Evolutionary conservation across 2,113 vertebrate species (phyloP).

Genomic region (Rhinolophus sinicus): DNA sequence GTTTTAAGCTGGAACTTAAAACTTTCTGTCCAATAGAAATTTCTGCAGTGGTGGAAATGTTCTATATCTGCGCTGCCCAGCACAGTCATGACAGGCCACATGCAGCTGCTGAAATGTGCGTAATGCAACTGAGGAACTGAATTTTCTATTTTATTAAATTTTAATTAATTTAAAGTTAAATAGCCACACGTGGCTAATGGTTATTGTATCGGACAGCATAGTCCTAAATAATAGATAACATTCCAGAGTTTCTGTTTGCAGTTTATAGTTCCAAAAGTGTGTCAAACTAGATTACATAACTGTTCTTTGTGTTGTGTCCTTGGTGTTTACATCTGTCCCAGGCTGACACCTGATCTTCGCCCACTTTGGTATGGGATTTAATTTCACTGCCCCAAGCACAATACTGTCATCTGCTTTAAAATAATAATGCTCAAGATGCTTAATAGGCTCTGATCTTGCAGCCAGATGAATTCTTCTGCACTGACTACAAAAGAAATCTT

Average conservation of each 20-base stretch:
- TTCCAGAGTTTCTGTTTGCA: not conserved
- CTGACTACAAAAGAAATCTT: constrained; percentile 41
- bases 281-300: not conserved
- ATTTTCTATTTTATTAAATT: constrained; percentile 2
- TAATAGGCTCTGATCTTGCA: constrained; percentile 53
- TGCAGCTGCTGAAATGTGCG: not conserved
- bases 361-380: constrained; percentile 56
- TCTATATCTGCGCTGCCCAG: rapidly evolving
- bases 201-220: not conserved
- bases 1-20: not conserved
- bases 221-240: not conserved
- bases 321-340: not conserved
- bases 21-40: not conserved
- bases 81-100: not conserved
- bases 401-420: constrained; percentile 64
- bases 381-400: constrained; percentile 67
- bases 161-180: constrained; percentile 8
- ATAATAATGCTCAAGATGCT: not conserved
- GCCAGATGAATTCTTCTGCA: constrained; percentile 13
- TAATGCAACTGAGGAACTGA: not conserved
- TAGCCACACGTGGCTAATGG: not conserved
- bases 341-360: constrained; percentile 61
- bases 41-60: not conserved
- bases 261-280: constrained; percentile 25
- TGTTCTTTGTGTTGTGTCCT: not conserved